A percentile compares a stretch with the other conserved stretches of the same genome.
phyloP scores from a whole-genome alignment of 2,113 vertebrate species.

The Heterotis niloticus region DNA sequence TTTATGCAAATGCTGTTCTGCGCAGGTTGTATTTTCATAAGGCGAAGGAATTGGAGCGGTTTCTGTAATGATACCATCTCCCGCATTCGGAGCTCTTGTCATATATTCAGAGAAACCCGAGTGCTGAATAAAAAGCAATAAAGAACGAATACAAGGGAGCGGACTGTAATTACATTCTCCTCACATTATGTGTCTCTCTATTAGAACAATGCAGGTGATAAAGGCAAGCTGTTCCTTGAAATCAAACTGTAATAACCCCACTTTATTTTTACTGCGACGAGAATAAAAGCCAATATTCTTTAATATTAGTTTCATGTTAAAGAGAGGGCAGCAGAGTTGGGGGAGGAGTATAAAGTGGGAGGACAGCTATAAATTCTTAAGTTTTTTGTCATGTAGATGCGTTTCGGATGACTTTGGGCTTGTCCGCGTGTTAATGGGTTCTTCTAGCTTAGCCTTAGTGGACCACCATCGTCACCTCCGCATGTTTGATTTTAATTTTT shows the following conservation, averaged over 20 bases:
- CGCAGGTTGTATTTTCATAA: background rate
- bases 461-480: background rate
- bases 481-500: too few relatives aligned
- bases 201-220: slow-evolving; percentile 53
- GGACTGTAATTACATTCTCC: slow-evolving; percentile 53
- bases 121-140: slow-evolving; percentile 59
- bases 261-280: slow-evolving; percentile 23
- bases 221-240: slow-evolving; percentile 12
- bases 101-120: slow-evolving; percentile 45
- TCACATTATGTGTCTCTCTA: slow-evolving; percentile 53
- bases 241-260: slow-evolving; percentile 23
- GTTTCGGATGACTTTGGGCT: background rate
- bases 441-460: too few relatives aligned
- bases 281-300: slow-evolving; percentile 17
- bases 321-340: background rate
- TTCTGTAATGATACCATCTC: background rate
- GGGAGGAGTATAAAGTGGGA: slow-evolving; percentile 17
- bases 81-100: slow-evolving; percentile 15
- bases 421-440: background rate
- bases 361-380: slow-evolving; percentile 26
- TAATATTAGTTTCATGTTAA: slow-evolving; percentile 19
- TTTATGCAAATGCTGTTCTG: slow-evolving; percentile 14
- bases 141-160: slow-evolving; percentile 39
- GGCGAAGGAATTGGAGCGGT: background rate
- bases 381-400: slow-evolving; percentile 32